Evolutionary conservation across 2,888 invertebrate genomes (phyloP).

Genomic region (Tinea pellionella): DNA sequence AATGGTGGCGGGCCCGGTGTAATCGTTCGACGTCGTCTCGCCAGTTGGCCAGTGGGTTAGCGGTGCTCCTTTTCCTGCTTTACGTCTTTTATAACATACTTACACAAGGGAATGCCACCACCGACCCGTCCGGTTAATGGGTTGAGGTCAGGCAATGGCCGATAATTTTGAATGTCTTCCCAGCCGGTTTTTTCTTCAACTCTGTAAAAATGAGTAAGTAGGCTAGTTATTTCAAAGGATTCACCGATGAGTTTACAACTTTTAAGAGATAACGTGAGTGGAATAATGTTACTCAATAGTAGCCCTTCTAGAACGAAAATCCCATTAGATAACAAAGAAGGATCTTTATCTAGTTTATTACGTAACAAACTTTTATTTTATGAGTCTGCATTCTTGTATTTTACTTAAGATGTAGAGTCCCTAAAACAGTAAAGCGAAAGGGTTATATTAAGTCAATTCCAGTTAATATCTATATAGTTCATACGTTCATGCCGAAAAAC

Average conservation of each 20-base stretch:
- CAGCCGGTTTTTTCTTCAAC: background rate
- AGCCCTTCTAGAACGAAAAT: background rate
- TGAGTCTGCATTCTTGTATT: background rate
- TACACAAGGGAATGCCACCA: constrained; percentile 28
- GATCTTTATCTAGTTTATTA: background rate
- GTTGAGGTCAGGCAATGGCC: background rate
- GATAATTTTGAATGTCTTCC: background rate
- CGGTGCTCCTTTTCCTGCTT: constrained; percentile 64
- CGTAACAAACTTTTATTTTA: background rate
- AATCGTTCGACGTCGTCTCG: constrained; percentile 27
- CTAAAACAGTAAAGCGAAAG: background rate
- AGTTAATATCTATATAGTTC: background rate
- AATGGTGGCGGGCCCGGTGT: constrained; percentile 51
- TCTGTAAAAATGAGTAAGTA: background rate
- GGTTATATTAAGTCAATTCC: background rate
- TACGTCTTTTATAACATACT: constrained; percentile 49
- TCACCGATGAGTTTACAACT: background rate
- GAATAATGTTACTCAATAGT: background rate
- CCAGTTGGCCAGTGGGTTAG: constrained; percentile 68
- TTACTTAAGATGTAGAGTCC: background rate
- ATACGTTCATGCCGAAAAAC: background rate
- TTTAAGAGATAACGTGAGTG: background rate
- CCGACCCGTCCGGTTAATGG: constrained; percentile 13
- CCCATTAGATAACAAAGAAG: background rate
- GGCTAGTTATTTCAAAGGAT: background rate